These are phyloP conservation scores for Megastigmus dorsalis DNA, from an alignment of 2,888 invertebrate species.

Conservation along the genomic window DNA sequence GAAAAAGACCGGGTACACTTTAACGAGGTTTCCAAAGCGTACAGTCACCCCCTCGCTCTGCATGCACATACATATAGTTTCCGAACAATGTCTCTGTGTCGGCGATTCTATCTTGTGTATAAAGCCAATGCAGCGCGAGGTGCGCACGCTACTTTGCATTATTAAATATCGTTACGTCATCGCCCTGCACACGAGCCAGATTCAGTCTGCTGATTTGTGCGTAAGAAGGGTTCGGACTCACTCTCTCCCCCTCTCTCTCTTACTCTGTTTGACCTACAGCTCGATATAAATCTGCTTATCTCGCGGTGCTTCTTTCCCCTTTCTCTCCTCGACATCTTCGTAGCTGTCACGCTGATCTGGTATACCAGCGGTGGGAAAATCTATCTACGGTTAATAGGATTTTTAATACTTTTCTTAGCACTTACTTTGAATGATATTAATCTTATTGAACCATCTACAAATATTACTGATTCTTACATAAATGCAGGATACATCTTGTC, in stretches of 20 bases:
- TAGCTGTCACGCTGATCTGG: too few relatives aligned
- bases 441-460: too few relatives aligned
- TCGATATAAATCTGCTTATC: conserved; percentile 42
- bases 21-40: conserved; percentile 40
- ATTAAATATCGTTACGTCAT: conserved; percentile 50
- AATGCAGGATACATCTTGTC: too few relatives aligned
- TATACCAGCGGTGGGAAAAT: too few relatives aligned
- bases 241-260: too few relatives aligned
- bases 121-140: not conserved
- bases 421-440: too few relatives aligned
- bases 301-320: conserved; percentile 4
- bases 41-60: conserved; percentile 24
- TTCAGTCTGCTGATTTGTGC: not conserved
- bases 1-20: conserved; percentile 21
- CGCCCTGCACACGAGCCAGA: conserved; percentile 17
- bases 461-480: too few relatives aligned
- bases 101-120: conserved; percentile 39
- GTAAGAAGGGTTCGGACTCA: not conserved
- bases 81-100: conserved; percentile 1
- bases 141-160: conserved; percentile 42
- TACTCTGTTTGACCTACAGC: conserved; percentile 12
- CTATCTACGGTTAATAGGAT: too few relatives aligned
- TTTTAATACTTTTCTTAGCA: too few relatives aligned
- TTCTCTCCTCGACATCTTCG: too few relatives aligned
- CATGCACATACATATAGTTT: conserved; percentile 10